Base-by-base conservation (phyloP, 2,113 vertebrate species). In the Paralichthys olivaceus region DNA sequence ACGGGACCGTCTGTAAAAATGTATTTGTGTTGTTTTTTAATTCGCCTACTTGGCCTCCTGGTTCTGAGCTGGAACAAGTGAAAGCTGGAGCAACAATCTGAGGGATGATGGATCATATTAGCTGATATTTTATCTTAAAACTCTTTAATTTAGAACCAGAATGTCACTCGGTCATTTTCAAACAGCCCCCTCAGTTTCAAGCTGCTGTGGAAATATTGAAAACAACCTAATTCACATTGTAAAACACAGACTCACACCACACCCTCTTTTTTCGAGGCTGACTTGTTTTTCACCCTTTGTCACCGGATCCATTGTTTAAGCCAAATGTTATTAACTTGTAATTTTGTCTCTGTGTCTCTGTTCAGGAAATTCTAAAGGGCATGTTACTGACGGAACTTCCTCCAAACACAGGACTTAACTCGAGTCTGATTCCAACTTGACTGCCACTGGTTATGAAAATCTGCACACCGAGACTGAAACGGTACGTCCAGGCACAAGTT, bases 381-480 rank as follows among this genome's bases (percentile, higher is more conserved):
- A 75, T 69, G 58, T 26, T 75, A 75, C n/a, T 59, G 47, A 79
- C 2, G 45, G 61, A 61, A 57, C 75, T 56, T 26, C 56, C 71
- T 85, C 64, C 63, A 51, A 23, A 40, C 49, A 60, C 28, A 73
- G 68, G 81, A 84, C 79, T 79, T 84, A 72, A 77, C 72, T 84
- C 65, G 26, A 84, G 67, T 29, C 74, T 77, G 72, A 91, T 66
- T 84, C 66, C 72, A 79, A 81, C 77, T 56, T 85, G 67, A 91
- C 83, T 71, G 64, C 60, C 59, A 76, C 90, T 94, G 94, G 93
- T 94, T 90, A 94, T 95, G 92, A 93, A 80, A 91, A 93, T 89
- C 88, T 87, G 91, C 80, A 84, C 85, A 85, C 63, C 3, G 37
- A 84, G 29, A 82, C 86, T 86, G 32, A 88, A 87, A 85, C 59